Base-by-base conservation (phyloP, 2,888 invertebrate genomes). In the Lagria hirta region DNA sequence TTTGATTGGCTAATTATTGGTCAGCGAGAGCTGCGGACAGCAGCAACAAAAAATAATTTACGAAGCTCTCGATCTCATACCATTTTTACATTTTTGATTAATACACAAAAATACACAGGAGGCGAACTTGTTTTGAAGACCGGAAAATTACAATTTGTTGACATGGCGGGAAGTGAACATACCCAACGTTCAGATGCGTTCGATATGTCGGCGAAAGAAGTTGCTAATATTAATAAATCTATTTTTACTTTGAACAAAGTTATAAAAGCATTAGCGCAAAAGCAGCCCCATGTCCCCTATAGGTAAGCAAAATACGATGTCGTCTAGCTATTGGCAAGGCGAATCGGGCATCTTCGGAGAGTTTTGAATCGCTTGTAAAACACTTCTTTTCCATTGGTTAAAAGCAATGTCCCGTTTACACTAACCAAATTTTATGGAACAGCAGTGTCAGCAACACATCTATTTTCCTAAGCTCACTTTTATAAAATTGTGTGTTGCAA, bases 151-250 rank as follows among this genome's bases (percentile, higher is more conserved):
- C 92, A 98, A 76, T 75, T 99, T 52, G 98, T 97, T 0, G 99
- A 99, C 76, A 75, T 99, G 61, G 98, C 98, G 1, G 98, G 98
- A 0, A 94, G 93, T 42, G 98, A 99, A 74, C 96, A 96, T 72
- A 91, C 98, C 54, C 89, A 90, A 8, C 83, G 93, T 59, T 95
- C 96, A 0, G 98, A 98, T 3, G 93, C 95, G 1, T 78, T 83
- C 21, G 95, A 97, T 61, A 87, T 87, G 64, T 61, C 80, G 4
- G 95, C 95, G 0, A 74, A 94, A 4, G 98, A 99, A 74, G 94
- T 97, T 3, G 95, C 93, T 0, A 96, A 88, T 64, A 98, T 99
- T 54, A 99, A 99, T 74, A 95, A 95, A 71, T 92, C 91, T 6
- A 75, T 99, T 40, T 72, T 98, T 36, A 97, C 98, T 0, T 79